phyloP scores from a whole-genome alignment of 2,888 invertebrate genomes.

The Incurvaria masculella region DNA sequence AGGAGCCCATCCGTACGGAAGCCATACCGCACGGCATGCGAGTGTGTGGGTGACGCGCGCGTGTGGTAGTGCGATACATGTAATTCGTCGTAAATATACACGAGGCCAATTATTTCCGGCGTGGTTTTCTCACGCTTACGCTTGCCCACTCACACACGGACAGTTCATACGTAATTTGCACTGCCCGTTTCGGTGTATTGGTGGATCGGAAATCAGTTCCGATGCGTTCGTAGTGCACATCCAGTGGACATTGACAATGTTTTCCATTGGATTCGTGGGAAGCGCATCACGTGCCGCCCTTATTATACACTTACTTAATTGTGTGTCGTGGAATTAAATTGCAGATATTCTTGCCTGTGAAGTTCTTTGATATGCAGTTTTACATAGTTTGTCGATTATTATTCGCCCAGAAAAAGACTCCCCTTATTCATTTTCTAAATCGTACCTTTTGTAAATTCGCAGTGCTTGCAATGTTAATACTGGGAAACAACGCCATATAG shows the following conservation, averaged over 20 bases:
- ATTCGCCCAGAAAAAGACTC: no score
- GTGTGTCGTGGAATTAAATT: conserved; percentile 19
- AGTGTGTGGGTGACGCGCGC: conserved; percentile 29
- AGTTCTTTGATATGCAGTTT: not conserved
- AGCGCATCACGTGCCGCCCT: conserved; percentile 36
- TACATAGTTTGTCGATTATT: no score
- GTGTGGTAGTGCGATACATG: conserved; percentile 1
- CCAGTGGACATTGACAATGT: conserved; percentile 40
- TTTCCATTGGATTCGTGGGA: conserved; percentile 38
- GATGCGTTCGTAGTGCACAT: conserved; percentile 23
- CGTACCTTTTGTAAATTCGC: no score
- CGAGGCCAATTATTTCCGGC: conserved; percentile 33
- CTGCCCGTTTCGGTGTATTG: conserved; percentile 32
- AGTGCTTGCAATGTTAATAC: no score
- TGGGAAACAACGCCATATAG: no score
- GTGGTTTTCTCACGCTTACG: conserved; percentile 50
- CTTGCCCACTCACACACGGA: conserved; percentile 29
- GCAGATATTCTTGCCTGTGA: not conserved
- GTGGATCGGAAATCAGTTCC: conserved; percentile 51
- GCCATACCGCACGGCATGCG: conserved; percentile 21
- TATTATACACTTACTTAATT: conserved; percentile 38
- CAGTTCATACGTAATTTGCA: conserved; percentile 35
- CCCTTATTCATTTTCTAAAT: no score
- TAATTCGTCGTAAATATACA: conserved; percentile 16
- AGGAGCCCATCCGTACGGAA: conserved; percentile 22